Conservation (phyloP, 2,113 vertebrate genomes). For the Stomatorhinus ivindoensis region DNA sequence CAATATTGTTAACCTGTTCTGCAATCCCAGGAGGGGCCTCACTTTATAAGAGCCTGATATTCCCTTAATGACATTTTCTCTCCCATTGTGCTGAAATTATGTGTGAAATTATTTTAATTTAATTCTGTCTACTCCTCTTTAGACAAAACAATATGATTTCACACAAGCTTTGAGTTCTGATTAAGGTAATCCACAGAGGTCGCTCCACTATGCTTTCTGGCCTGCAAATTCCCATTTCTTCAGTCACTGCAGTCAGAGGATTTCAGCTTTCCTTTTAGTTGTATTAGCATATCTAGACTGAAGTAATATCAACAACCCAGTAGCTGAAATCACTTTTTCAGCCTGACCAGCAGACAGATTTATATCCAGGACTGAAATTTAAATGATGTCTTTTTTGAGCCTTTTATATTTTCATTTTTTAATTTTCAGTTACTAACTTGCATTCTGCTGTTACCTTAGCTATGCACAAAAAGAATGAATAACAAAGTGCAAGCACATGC, state of each 20-base stretch:
- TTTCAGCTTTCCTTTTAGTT: not conserved
- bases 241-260: not conserved
- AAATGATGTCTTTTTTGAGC: not conserved
- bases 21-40: slow-evolving; percentile 31
- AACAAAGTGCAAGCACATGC: not conserved
- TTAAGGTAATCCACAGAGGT: slow-evolving; percentile 42
- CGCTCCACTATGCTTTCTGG: slow-evolving; percentile 1
- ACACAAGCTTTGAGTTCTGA: slow-evolving; percentile 43
- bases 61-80: slow-evolving; percentile 39
- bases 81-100: slow-evolving; percentile 25
- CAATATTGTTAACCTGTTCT: slow-evolving; percentile 43
- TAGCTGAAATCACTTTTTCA: not conserved
- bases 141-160: slow-evolving; percentile 40
- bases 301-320: not conserved
- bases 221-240: not conserved
- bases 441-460: not conserved
- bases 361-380: not conserved
- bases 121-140: slow-evolving; percentile 32
- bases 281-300: not conserved
- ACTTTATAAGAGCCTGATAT: slow-evolving; percentile 32
- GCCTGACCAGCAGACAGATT: not conserved
- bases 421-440: not conserved
- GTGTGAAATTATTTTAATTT: slow-evolving; percentile 32
- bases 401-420: not conserved
- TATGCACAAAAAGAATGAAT: not conserved